phyloP scores from a whole-genome alignment of 2,797 vertebrate species.

The Manis crassicaudata region DNA sequence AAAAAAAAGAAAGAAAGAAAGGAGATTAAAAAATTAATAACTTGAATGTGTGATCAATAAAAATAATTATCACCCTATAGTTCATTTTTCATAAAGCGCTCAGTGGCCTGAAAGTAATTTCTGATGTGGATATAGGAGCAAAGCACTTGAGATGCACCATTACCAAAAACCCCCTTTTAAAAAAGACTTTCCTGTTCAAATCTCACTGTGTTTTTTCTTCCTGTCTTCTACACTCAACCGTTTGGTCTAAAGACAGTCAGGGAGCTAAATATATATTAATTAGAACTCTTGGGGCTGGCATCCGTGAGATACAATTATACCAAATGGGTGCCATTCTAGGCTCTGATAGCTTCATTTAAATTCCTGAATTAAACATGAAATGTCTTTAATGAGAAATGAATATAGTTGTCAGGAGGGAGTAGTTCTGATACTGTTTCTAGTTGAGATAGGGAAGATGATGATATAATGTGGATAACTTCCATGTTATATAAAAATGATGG shows the following conservation, averaged over 20 bases:
- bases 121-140: not conserved
- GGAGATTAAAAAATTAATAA: slow-evolving; percentile 75
- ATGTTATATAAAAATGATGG: slow-evolving; percentile 87
- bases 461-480: slow-evolving; percentile 87
- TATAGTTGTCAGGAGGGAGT: slow-evolving; percentile 89
- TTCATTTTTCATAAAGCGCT: slow-evolving; percentile 61
- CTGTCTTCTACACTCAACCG: slow-evolving; percentile 82
- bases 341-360: slow-evolving; percentile 92
- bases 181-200: slow-evolving; percentile 80
- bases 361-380: slow-evolving; percentile 93
- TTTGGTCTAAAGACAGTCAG: slow-evolving; percentile 88
- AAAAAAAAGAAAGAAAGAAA: not conserved
- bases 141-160: slow-evolving; percentile 58
- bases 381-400: slow-evolving; percentile 91
- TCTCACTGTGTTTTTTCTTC: slow-evolving; percentile 76
- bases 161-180: slow-evolving; percentile 60
- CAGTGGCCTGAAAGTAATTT: slow-evolving; percentile 75
- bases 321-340: slow-evolving; percentile 89
- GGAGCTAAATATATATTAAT: slow-evolving; percentile 91
- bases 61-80: slow-evolving; percentile 71
- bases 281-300: slow-evolving; percentile 90
- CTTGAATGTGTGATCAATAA: slow-evolving; percentile 68
- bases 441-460: slow-evolving; percentile 88
- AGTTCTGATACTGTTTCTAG: slow-evolving; percentile 88
- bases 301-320: slow-evolving; percentile 90